Evolutionary conservation across 1,140 invertebrate genomes (phyloP), one percentile per base, ranked within the genome.

Genomic region (Platyscapa corneri): DNA sequence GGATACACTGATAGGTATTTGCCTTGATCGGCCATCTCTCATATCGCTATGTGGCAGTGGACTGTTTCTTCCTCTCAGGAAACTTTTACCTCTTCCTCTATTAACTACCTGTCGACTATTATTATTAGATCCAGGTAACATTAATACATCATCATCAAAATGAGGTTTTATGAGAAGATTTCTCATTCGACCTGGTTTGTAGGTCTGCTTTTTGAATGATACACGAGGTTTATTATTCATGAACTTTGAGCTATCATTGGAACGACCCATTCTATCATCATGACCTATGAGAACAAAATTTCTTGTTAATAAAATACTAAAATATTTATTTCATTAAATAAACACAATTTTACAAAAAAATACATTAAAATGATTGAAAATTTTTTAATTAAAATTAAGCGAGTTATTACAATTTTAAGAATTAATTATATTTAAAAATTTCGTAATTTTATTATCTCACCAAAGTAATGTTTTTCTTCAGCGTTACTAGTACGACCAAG

Each of bases 141-240:
- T 92, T 10, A 87, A 79, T 64, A 90, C 85, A 76, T 92, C 91
- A 42, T 91, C 90, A 34, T 92, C 90, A 6, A 91, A 77, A 46
- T 75, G 82, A 82, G 86, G 76, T 84, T 87, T 87, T 49, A 84
- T 23, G 18, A 78, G 49, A 76, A 72, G 46, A 87, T 84, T 67
- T 76, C 67, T 85, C 49, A 56, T 79, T 53, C 77, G 23, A 67
- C 46, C n/a, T 37, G 60, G 18, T 77, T 79, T 32, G 53, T 37
- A 72, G 42, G 75, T 56, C 53, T 85, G 72, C 3, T 88, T 88
- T 67, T 91, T 92, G 18, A 92, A 91, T 0, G 90, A 91, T 7
- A 91, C 91, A 30, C 89, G 84, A 0, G 88, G 90, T 70, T 88
- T 90, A 20, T 64, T 87, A 65, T 34, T 70, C 30, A 53, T 64